phyloP scores from a whole-genome alignment of 2,797 vertebrate genomes.

The Diglossa cyanea region DNA sequence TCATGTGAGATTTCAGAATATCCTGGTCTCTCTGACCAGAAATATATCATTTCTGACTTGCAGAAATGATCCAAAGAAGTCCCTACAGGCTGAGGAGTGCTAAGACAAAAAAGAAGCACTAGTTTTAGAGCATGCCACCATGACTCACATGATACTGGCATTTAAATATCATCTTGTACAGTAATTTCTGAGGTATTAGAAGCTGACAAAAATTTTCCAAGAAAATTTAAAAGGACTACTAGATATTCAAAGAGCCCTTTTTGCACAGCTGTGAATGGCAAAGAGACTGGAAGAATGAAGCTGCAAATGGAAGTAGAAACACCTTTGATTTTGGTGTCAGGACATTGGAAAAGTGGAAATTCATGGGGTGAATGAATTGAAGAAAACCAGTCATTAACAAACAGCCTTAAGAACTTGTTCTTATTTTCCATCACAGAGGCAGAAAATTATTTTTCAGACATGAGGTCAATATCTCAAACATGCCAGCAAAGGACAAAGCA shows the following conservation, averaged over 20 bases:
- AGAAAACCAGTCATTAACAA: background rate
- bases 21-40: background rate
- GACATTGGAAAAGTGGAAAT: background rate
- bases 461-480: slow-evolving; percentile 5
- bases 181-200: background rate
- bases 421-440: slow-evolving; percentile 20
- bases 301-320: background rate
- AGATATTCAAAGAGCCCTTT: background rate
- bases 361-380: background rate
- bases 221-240: background rate
- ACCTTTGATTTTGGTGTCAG: background rate
- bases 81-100: background rate
- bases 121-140: background rate
- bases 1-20: background rate
- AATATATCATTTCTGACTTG: background rate
- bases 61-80: background rate
- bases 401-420: background rate
- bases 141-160: background rate
- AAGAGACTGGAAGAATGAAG: background rate
- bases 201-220: background rate
- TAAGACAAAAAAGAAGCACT: background rate
- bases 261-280: background rate
- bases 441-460: background rate
- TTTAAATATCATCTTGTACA: background rate
- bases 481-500: slow-evolving; percentile 16